Percentiles rank a stretch among this genome's conserved stretches.
Evolutionary conservation across 1,140 invertebrate genomes (phyloP).

Genomic region (Galleria mellonella): DNA sequence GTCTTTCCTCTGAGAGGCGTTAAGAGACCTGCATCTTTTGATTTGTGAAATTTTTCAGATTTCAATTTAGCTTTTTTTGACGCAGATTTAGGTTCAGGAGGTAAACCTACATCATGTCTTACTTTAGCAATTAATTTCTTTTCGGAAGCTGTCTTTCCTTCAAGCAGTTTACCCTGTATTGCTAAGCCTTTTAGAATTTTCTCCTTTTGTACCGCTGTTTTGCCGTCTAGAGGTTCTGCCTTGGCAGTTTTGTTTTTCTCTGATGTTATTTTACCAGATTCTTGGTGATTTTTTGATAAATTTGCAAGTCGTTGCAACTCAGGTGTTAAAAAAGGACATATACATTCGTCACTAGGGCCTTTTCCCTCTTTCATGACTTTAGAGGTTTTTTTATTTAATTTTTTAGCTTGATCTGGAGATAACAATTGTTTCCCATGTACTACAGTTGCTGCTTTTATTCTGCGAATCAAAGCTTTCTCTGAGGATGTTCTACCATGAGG

Average conservation of each 20-base stretch:
- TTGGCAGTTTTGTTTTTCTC: constrained; percentile 17
- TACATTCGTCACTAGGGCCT: constrained; percentile 28
- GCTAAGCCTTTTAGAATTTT: constrained; percentile 16
- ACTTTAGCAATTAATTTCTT: constrained; percentile 16
- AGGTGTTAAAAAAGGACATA: constrained; percentile 22
- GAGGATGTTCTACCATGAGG: constrained; percentile 6
- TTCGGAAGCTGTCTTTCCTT: constrained; percentile 11
- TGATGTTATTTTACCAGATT: not conserved
- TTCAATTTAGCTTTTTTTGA: constrained; percentile 11
- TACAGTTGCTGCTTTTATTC: constrained; percentile 2
- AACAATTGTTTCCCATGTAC: not conserved
- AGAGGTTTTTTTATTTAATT: constrained; percentile 18
- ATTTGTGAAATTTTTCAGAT: constrained; percentile 8
- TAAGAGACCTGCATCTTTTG: constrained; percentile 15
- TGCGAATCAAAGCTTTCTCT: constrained; percentile 16
- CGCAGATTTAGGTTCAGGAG: constrained; percentile 13
- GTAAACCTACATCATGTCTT: constrained; percentile 10
- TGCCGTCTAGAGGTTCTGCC: constrained; percentile 15
- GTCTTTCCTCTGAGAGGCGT: constrained; percentile 16
- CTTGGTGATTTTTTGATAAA: not conserved
- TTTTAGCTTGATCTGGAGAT: not conserved
- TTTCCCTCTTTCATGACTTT: constrained; percentile 25
- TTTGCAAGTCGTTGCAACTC: constrained; percentile 2
- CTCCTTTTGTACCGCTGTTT: constrained; percentile 13
- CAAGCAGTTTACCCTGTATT: constrained; percentile 20